Percentiles rank a stretch among this genome's conserved stretches.
These are phyloP conservation scores for Coelinius sp. DNA, from an alignment of 2,888 invertebrate genomes.

Conservation along the genomic window DNA sequence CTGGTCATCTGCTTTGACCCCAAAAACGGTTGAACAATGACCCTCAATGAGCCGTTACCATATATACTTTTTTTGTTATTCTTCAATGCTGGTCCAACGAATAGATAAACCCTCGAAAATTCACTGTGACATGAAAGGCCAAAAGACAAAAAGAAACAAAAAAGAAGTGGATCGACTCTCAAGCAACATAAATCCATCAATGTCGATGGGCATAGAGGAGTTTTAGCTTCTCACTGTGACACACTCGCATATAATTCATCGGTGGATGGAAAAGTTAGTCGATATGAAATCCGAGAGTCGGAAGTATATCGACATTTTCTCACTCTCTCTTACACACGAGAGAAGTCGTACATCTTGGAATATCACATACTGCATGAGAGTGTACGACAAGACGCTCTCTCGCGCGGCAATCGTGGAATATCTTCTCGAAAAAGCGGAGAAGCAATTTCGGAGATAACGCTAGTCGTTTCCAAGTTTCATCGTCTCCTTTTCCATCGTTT, in stretches of 20 bases:
- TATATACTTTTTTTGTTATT: background rate
- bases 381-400: constrained; percentile 13
- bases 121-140: background rate
- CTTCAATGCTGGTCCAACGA: background rate
- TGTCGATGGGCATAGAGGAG: constrained; percentile 21
- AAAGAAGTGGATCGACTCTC: constrained; percentile 14
- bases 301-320: constrained; percentile 18
- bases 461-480: constrained; percentile 19
- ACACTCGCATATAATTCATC: constrained; percentile 25
- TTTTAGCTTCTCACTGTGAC: constrained; percentile 8
- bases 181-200: constrained; percentile 29
- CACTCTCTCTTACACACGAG: background rate
- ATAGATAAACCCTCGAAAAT: constrained; percentile 1
- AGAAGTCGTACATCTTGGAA: background rate
- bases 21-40: constrained; percentile 66
- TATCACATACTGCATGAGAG: background rate
- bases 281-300: constrained; percentile 27
- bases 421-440: constrained; percentile 21
- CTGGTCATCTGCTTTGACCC: constrained; percentile 65
- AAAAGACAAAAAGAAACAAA: background rate
- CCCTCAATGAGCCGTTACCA: constrained; percentile 61
- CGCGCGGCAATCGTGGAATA: constrained; percentile 23
- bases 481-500: constrained; percentile 22
- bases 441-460: constrained; percentile 28
- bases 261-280: constrained; percentile 20